These are phyloP conservation scores for Drosophila gaucha DNA, from an alignment of 2,888 invertebrate species.

Conservation along the genomic window DNA sequence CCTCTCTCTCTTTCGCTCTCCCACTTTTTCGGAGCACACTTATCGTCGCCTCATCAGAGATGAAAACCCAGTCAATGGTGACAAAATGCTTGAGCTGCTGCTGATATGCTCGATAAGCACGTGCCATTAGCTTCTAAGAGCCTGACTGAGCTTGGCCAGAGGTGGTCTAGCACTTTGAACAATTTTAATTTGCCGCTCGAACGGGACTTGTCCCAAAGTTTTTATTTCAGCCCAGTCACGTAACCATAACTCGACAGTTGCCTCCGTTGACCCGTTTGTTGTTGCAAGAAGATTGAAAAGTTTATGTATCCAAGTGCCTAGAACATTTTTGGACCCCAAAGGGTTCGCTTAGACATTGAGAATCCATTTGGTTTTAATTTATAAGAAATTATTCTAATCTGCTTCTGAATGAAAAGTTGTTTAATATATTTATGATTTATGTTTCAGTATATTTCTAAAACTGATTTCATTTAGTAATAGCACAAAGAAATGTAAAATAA, in stretches of 20 bases:
- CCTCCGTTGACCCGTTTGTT: constrained; percentile 42
- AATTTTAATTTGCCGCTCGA: constrained; percentile 71
- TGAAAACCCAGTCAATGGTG: constrained; percentile 51
- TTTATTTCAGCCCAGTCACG: constrained; percentile 58
- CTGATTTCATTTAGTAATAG: too few species aligned
- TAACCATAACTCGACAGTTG: constrained; percentile 51
- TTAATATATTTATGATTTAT: not conserved
- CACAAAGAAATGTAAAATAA: too few species aligned
- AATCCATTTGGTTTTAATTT: not conserved
- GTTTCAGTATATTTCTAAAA: too few species aligned
- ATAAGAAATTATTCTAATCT: not conserved
- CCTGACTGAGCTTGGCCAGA: not conserved
- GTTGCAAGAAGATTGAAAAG: constrained; percentile 62
- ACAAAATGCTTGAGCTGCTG: constrained; percentile 62
- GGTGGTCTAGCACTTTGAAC: constrained; percentile 34
- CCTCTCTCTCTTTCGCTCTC: not conserved
- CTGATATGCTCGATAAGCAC: constrained; percentile 74
- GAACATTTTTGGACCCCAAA: constrained; percentile 16
- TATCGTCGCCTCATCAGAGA: constrained; percentile 28
- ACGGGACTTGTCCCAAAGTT: constrained; percentile 49
- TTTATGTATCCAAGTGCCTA: constrained; percentile 45
- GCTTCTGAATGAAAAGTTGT: not conserved
- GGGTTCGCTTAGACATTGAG: constrained; percentile 16
- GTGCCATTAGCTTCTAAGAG: constrained; percentile 61
- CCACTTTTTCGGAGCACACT: constrained; percentile 39